Evolutionary conservation across 2,888 invertebrate species (phyloP), one percentile per base, ranked within the genome.

Genomic region (Tachystola acroxantha): DNA sequence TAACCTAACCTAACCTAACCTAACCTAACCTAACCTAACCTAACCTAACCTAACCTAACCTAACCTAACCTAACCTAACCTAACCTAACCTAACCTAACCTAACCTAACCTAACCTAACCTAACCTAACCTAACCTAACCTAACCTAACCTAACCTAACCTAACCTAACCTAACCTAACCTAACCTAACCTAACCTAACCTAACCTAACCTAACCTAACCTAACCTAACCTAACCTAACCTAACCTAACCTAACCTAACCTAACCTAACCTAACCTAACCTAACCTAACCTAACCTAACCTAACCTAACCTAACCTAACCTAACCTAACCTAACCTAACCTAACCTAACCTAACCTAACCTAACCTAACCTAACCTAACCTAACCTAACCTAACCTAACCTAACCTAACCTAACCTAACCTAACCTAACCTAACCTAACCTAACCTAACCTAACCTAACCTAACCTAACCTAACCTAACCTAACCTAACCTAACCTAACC

Each of bases 31-130:
- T 38, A 37, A 44, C 44, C 40, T 41, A 40, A 37, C 40, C 39
- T 37, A 43, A 34, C 33, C 43, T 37, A 35, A 37, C 40, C 40
- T 39, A 37, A 33, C 37, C 34, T 35, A 34, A 36, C 39, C 39
- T 35, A 31, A 37, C 39, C 34, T 37, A 39, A 39, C 39, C 39
- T 40, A 39, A 37, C 39, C 39, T 37, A 36, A 39, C 43, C 39
- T 40, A 37, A 43, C 39, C 37, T 34, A 34, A 39, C 32, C 35
- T 13, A 29, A 29, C 29, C 29, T 29, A 29, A 29, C 29, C 30
- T 22, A 39, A 43, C 39, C 39, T 35, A 43, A 43, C 43, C 43
- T 40, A 43, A 43, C 44, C 44, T 41, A 41, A 43, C 43, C 43
- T 43, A 43, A 39, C 43, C 43, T 37, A 43, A 43, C 43, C 43